Conservation (phyloP, 1,140 invertebrate genomes). For the Apis mellifera region DNA sequence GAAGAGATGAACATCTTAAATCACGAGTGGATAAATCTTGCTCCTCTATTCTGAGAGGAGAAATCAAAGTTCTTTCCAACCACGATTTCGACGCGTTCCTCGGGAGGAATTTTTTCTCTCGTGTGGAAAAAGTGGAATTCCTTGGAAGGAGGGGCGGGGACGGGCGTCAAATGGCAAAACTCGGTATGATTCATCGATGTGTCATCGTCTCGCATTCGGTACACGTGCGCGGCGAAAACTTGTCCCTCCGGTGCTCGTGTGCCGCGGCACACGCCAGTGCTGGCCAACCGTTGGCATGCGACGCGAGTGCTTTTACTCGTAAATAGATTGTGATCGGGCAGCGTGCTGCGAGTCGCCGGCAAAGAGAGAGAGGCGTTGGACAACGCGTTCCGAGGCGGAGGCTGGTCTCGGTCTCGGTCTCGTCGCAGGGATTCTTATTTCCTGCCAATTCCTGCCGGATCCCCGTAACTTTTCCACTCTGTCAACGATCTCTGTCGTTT, state of each 20-base stretch:
- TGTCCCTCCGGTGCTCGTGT: conserved; percentile 23
- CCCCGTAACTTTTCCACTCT: too few relatives aligned
- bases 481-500: too few relatives aligned
- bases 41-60: too few relatives aligned
- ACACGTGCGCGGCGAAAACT: conserved; percentile 48
- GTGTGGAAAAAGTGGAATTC: neutral
- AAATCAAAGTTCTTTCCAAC: too few relatives aligned
- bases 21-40: too few relatives aligned
- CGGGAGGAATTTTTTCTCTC: too few relatives aligned
- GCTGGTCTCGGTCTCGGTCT: neutral
- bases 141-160: too few relatives aligned
- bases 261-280: conserved; percentile 26
- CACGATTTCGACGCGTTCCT: too few relatives aligned
- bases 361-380: conserved; percentile 34
- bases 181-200: conserved; percentile 59
- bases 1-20: too few relatives aligned
- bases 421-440: too few relatives aligned
- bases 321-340: conserved; percentile 54
- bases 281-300: conserved; percentile 45
- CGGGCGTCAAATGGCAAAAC: conserved; percentile 6
- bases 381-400: conserved; percentile 1
- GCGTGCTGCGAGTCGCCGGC: conserved; percentile 22
- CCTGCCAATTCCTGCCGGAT: too few relatives aligned
- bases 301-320: conserved; percentile 54
- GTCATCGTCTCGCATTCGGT: conserved; percentile 64